Conservation (phyloP, 1,140 invertebrate genomes). For the Drosophila ercepeae region DNA sequence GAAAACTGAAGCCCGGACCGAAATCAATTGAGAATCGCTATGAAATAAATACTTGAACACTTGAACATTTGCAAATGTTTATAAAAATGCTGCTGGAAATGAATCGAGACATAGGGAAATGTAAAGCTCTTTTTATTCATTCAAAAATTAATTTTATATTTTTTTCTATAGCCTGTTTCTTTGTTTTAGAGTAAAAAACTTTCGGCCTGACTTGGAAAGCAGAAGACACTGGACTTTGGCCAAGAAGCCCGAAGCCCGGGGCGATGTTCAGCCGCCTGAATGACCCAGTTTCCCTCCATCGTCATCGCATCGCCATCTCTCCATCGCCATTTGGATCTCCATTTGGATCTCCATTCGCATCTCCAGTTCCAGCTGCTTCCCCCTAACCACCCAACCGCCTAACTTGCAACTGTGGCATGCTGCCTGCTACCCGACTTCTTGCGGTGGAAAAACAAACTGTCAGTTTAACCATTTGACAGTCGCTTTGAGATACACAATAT, state of each 20-base stretch:
- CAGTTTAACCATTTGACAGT: conserved; percentile 80
- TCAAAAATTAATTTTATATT: background rate
- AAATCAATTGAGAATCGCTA: conserved; percentile 72
- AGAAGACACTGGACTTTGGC: conserved; percentile 54
- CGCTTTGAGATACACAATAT: conserved; percentile 80
- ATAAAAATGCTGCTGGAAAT: conserved; percentile 54
- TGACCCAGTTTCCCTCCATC: conserved; percentile 64
- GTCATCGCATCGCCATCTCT: conserved; percentile 26
- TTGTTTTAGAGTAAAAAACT: background rate
- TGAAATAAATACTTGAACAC: conserved; percentile 66
- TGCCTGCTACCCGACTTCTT: conserved; percentile 10
- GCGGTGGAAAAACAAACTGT: conserved; percentile 68
- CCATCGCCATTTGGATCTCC: conserved; percentile 21
- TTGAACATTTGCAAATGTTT: conserved; percentile 37
- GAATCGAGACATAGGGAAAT: conserved; percentile 17
- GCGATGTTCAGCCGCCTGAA: conserved; percentile 37
- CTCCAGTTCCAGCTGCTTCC: conserved; percentile 28
- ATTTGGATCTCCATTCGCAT: conserved; percentile 29
- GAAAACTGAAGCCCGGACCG: conserved; percentile 36
- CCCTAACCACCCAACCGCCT: background rate
- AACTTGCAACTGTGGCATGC: conserved; percentile 5
- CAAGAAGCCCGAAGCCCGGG: conserved; percentile 35
- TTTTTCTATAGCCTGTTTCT: background rate
- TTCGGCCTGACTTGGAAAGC: conserved; percentile 65
- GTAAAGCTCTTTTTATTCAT: background rate